Conservation (phyloP, 2,113 vertebrate species). For the Lutjanus erythropterus region DNA sequence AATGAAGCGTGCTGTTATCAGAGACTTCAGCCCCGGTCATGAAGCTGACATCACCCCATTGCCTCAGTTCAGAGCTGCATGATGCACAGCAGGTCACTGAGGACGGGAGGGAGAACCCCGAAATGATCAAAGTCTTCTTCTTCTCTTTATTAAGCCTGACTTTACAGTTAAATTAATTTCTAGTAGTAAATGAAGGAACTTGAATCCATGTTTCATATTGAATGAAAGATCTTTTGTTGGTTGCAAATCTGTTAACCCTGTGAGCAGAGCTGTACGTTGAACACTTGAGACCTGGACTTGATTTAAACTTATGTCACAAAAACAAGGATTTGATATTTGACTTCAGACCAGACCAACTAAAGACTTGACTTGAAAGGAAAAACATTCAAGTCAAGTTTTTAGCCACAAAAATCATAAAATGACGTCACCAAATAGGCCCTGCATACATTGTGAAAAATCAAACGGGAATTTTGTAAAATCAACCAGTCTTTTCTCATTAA, state of each 20-base stretch:
- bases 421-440: neutral
- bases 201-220: too few relatives aligned
- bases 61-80: slow-evolving; percentile 63
- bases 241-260: neutral
- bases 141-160: neutral
- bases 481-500: too few relatives aligned
- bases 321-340: too few relatives aligned
- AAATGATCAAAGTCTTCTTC: neutral
- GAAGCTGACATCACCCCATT: slow-evolving; percentile 79
- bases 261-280: neutral
- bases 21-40: slow-evolving; percentile 62
- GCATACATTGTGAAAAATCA: neutral
- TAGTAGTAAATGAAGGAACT: neutral
- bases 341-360: neutral
- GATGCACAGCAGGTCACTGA: slow-evolving; percentile 34
- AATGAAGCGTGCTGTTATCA: slow-evolving; percentile 75
- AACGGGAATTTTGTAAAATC: too few relatives aligned
- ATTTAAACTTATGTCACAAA: too few relatives aligned
- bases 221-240: neutral
- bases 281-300: too few relatives aligned
- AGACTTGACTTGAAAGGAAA: neutral
- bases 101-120: slow-evolving; percentile 17
- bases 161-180: neutral
- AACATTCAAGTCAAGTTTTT: neutral
- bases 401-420: neutral